Evolutionary conservation across 2,797 vertebrate species (phyloP).

Genomic region (Chelmon rostratus): DNA sequence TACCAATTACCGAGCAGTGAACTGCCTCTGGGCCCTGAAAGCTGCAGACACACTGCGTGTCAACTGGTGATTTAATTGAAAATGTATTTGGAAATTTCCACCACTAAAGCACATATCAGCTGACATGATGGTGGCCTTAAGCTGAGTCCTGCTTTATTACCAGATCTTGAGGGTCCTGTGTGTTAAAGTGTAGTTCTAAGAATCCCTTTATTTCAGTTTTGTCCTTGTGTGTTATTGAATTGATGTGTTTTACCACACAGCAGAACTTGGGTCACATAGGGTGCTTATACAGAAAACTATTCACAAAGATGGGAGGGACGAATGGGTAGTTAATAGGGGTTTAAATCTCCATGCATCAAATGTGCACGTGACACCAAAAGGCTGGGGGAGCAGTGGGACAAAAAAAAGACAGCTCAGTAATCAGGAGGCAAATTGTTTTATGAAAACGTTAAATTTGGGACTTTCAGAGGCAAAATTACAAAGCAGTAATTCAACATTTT

Average conservation of each 20-base stretch:
- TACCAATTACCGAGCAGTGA: not conserved
- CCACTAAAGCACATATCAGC: not conserved
- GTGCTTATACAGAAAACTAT: not conserved
- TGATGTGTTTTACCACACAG: not conserved
- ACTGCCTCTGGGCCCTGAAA: not conserved
- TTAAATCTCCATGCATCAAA: not conserved
- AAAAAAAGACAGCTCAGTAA: not conserved
- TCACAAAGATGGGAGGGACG: not conserved
- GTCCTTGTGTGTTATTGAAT: not conserved
- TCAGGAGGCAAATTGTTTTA: not conserved
- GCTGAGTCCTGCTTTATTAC: not conserved
- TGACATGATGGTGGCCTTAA: not conserved
- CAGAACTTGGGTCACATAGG: not conserved
- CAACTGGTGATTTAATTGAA: slow-evolving; percentile 6
- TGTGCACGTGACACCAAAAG: not conserved
- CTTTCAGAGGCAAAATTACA: not conserved
- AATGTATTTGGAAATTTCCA: not conserved
- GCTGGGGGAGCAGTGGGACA: not conserved
- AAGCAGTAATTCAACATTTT: not conserved
- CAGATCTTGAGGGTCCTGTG: not conserved
- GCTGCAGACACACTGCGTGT: not conserved
- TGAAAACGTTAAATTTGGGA: not conserved
- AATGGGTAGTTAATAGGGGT: not conserved
- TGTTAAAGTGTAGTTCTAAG: slow-evolving; percentile 1
- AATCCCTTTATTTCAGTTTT: not conserved